Conservation (phyloP, 2,113 vertebrate species). For the Myotis davidii region DNA sequence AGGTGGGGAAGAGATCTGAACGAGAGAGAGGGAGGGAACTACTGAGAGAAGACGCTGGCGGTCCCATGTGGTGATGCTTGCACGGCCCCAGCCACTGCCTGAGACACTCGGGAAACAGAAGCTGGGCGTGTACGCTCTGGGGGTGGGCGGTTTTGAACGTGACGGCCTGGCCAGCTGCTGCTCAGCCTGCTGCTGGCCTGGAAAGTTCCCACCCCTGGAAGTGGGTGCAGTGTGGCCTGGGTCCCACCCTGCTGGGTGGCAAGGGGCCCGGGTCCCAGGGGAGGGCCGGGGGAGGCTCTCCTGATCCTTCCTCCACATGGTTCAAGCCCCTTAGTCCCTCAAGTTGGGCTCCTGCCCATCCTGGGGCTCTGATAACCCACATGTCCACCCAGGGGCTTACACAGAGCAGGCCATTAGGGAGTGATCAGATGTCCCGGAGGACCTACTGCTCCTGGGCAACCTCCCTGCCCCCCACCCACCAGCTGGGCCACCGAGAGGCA, state of each 20-base stretch:
- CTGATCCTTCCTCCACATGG: fast-evolving
- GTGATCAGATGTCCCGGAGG: constrained; percentile 67
- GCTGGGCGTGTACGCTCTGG: not conserved
- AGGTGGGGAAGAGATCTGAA: not conserved
- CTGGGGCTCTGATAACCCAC: not conserved
- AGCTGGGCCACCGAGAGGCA: constrained; percentile 46
- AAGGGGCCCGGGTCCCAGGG: not conserved
- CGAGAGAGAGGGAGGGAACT: not conserved
- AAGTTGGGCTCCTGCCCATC: not conserved
- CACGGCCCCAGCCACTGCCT: not conserved
- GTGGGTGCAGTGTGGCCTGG: not conserved
- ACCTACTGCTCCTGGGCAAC: constrained; percentile 67
- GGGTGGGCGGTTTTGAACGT: not conserved
- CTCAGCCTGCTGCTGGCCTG: not conserved
- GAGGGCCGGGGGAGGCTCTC: not conserved
- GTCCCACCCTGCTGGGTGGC: not conserved
- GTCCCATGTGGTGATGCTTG: fast-evolving
- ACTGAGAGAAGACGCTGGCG: not conserved
- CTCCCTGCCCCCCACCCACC: constrained; percentile 39
- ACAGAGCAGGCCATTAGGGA: constrained; percentile 58
- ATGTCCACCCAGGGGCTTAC: constrained; percentile 2
- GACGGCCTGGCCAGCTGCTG: not conserved
- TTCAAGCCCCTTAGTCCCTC: not conserved
- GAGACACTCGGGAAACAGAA: not conserved
- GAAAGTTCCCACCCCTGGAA: not conserved